Percentiles rank a stretch among this genome's conserved stretches.
phyloP scores from a whole-genome alignment of 2,113 vertebrate genomes.

The Eonycteris spelaea region DNA sequence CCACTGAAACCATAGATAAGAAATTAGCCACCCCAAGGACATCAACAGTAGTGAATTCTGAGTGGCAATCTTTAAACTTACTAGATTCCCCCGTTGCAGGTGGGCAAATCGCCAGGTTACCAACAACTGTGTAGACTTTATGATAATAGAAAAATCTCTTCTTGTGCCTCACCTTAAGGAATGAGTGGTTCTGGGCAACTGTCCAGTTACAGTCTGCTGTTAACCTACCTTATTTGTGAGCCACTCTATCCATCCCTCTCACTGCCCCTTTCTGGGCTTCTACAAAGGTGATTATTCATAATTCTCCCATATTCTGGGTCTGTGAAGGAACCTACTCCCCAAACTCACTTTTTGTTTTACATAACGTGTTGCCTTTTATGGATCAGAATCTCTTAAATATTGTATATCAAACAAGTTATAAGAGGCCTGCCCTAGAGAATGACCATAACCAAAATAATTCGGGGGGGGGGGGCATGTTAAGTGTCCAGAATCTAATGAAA shows the following conservation, averaged over 20 bases:
- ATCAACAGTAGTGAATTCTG: background rate
- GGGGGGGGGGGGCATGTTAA: background rate
- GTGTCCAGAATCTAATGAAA: conserved; percentile 22
- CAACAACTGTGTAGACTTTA: background rate
- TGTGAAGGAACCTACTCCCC: background rate
- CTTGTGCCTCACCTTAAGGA: background rate
- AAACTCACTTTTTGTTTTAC: background rate
- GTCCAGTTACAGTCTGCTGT: background rate
- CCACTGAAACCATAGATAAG: background rate
- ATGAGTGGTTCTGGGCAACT: background rate
- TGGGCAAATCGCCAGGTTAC: background rate
- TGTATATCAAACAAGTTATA: background rate
- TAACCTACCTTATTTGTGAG: background rate
- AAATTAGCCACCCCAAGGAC: background rate
- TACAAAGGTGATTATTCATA: background rate
- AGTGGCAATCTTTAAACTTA: background rate
- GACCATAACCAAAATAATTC: conserved; percentile 4
- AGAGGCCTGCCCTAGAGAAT: background rate
- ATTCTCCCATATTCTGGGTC: background rate
- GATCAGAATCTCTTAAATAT: background rate
- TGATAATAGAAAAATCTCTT: background rate
- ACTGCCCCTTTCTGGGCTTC: background rate
- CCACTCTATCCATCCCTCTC: background rate
- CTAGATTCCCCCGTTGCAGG: background rate
- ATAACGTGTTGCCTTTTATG: background rate